Conservation (phyloP, 2,797 vertebrate genomes). For the Orestias chungarensis region DNA sequence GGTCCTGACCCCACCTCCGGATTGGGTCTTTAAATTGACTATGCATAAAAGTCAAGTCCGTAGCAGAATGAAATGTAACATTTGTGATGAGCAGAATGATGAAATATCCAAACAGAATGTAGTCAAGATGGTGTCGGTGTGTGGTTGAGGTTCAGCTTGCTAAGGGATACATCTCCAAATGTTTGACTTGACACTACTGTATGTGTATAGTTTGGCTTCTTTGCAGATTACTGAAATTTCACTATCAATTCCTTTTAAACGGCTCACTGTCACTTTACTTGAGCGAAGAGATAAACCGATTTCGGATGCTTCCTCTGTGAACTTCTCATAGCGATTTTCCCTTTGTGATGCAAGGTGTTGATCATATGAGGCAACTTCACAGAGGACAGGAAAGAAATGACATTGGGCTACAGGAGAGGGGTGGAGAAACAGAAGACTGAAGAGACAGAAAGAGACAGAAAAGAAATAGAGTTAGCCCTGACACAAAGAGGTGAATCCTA, state of each 20-base stretch:
- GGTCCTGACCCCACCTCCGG: not conserved
- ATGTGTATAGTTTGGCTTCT: not conserved
- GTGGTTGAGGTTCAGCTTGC: not conserved
- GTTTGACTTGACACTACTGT: not conserved
- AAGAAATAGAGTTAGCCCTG: constrained; percentile 49
- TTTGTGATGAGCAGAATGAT: not conserved
- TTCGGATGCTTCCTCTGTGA: constrained; percentile 49
- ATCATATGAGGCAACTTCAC: constrained; percentile 45
- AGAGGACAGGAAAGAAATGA: constrained; percentile 35
- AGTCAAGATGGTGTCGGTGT: too few relatives aligned
- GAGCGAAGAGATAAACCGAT: constrained; percentile 36
- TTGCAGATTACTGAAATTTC: too few relatives aligned
- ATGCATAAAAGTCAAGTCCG: not conserved
- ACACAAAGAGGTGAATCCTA: constrained; percentile 47
- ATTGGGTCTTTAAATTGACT: too few relatives aligned
- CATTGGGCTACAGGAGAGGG: constrained; percentile 17
- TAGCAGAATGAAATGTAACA: not conserved
- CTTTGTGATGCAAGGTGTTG: constrained; percentile 44
- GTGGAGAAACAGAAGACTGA: constrained; percentile 33
- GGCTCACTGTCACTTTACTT: constrained; percentile 4
- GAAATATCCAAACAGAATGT: not conserved
- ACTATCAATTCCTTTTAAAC: not conserved
- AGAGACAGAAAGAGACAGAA: constrained; percentile 39
- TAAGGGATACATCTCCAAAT: not conserved
- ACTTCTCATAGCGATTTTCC: constrained; percentile 55